These are phyloP conservation scores for Heterodera carotae DNA, from an alignment of 1,140 invertebrate species.

Conservation along the genomic window DNA sequence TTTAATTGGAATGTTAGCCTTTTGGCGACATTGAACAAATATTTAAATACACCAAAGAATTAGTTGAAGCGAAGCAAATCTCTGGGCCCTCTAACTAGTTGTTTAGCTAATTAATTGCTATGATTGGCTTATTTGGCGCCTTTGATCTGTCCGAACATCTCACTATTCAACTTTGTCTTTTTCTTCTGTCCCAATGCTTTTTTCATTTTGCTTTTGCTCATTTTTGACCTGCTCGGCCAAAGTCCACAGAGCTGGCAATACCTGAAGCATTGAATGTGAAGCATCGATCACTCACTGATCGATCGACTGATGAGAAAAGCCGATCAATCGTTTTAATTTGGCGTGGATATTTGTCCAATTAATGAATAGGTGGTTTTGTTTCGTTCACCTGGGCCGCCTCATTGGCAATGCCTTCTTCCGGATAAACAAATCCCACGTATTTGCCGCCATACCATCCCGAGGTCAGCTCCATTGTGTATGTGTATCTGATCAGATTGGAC, in stretches of 20 bases:
- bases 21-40: too few species aligned
- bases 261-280: background rate
- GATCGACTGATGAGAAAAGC: too few species aligned
- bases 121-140: too few species aligned
- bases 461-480: constrained; percentile 67
- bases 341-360: too few species aligned
- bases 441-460: constrained; percentile 18
- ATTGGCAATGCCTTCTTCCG: constrained; percentile 29
- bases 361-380: background rate
- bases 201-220: background rate
- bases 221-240: background rate
- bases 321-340: background rate
- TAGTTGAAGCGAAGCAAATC: too few species aligned
- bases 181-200: background rate
- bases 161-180: background rate
- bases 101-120: too few species aligned
- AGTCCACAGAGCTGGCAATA: background rate
- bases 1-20: too few species aligned
- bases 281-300: too few species aligned
- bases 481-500: constrained; percentile 57
- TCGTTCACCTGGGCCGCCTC: constrained; percentile 18
- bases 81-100: too few species aligned
- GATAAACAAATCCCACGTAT: constrained; percentile 35
- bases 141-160: too few species aligned
- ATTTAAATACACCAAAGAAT: too few species aligned